Percentiles rank a stretch among this genome's conserved stretches.
Evolutionary conservation across 2,113 vertebrate genomes (phyloP).

Genomic region (Gymnobelideus leadbeateri): DNA sequence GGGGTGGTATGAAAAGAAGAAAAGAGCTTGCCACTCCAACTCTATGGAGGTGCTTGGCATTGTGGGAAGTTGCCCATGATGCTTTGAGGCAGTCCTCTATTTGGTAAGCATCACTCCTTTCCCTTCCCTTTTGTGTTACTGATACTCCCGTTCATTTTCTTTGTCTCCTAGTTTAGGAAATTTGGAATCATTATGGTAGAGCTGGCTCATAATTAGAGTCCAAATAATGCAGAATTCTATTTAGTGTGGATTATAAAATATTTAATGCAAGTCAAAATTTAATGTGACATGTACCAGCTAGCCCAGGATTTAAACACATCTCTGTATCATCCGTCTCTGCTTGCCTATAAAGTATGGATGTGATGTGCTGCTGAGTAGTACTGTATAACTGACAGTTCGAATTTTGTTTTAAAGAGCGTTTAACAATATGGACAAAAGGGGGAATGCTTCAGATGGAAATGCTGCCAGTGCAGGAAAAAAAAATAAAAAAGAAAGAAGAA

Average conservation of each 20-base stretch:
- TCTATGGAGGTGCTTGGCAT: background rate
- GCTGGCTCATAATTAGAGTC: background rate
- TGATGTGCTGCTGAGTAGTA: background rate
- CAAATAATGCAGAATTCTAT: background rate
- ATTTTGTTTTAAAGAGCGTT: background rate
- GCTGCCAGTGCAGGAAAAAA: no score
- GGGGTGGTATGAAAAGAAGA: background rate
- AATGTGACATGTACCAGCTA: background rate
- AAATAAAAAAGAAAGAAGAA: background rate
- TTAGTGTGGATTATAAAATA: background rate
- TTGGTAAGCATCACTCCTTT: background rate
- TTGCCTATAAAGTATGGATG: background rate
- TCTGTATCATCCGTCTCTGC: background rate
- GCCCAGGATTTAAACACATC: background rate
- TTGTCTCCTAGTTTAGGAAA: background rate
- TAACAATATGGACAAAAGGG: background rate
- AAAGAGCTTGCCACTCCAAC: background rate
- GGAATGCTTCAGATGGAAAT: background rate
- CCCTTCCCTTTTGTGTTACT: background rate
- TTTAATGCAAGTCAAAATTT: constrained; percentile 4
- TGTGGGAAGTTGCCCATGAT: background rate
- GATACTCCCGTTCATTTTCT: background rate
- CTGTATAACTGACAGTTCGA: background rate
- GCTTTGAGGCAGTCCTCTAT: background rate
- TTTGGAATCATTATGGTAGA: background rate